Evolutionary conservation across 2,888 invertebrate species (phyloP), one percentile per base, ranked within the genome.

Genomic region (Aphrophora alni): DNA sequence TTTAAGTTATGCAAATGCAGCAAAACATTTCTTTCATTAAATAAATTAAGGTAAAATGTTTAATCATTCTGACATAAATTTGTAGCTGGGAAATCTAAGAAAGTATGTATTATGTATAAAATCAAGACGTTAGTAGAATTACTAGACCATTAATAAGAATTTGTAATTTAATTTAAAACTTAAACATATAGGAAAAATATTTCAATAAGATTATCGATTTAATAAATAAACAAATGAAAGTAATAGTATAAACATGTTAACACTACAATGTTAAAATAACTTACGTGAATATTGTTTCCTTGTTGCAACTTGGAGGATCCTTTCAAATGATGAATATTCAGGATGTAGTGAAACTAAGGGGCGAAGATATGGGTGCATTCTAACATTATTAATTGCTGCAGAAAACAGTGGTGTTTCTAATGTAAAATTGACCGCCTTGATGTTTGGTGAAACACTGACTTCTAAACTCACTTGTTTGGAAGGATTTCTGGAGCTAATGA

Each of bases 321-420:
- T 90, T 87, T 84, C 84, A 70, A 38, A 84, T 28, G 84, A 85
- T 85, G 87, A 89, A 87, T 83, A 90, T 87, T 85, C 87, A 78
- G 90, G 89, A 85, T 92, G 92, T 38, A 89, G 86, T 68, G 90
- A 89, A 8, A 91, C 80, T 27, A 89, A 84, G 82, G 88, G 86
- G 80, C 84, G 87, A 14, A 90, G 82, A 51, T 89, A 84, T 82
- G 88, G 85, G 82, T 85, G 87, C 78, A 91, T 87, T 38, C 87
- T 89, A 51, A 92, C 85, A 74, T 91, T 88, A 12, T 90, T 90
- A 81, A 89, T 87, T n/a, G 84, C 80, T 25, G 89, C 84, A 78
- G 88, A 85, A 80, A 87, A 85, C 8, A 88, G 86, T 28, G 89
- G 88, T 14, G 90, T 88, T 69, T 87, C 87, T 70, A 93, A 84